Conservation (phyloP, 2,113 vertebrate species). For the Microcebus tavaratra region DNA sequence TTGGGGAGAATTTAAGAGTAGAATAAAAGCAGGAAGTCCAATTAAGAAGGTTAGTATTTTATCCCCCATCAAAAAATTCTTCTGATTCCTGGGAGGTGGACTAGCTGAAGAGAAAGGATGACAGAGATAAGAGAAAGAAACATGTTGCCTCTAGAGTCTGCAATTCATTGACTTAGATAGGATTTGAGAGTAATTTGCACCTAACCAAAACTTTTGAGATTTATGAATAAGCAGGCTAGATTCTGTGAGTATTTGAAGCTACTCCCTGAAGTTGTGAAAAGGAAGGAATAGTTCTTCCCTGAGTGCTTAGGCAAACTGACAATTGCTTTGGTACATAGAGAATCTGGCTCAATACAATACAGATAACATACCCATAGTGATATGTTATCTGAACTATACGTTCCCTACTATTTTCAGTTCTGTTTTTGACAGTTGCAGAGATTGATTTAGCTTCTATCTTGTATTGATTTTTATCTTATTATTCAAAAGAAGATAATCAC, state of each 20-base stretch:
- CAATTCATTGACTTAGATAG: conserved; percentile 16
- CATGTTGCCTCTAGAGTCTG: not conserved
- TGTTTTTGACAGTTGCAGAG: not conserved
- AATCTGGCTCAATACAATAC: not conserved
- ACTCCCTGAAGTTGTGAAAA: not conserved
- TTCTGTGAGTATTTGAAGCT: not conserved
- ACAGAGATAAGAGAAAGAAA: not conserved
- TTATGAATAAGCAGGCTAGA: not conserved
- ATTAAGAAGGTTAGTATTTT: not conserved
- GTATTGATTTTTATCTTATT: conserved; percentile 27
- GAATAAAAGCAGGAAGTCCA: conserved; percentile 23
- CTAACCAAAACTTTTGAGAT: conserved; percentile 22
- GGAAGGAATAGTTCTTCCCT: not conserved
- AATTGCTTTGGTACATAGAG: not conserved
- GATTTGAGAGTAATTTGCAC: not conserved
- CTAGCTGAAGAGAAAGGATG: not conserved
- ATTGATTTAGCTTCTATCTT: not conserved
- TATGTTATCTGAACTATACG: not conserved
- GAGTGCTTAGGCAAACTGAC: not conserved
- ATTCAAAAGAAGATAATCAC: not conserved
- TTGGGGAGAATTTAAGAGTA: conserved; percentile 3
- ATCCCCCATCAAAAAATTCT: conserved; percentile 26
- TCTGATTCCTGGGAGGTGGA: not conserved
- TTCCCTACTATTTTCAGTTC: not conserved
- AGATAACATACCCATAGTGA: not conserved